These are phyloP conservation scores for Danio rerio DNA, from an alignment of 2,113 vertebrate species.

Conservation along the genomic window DNA sequence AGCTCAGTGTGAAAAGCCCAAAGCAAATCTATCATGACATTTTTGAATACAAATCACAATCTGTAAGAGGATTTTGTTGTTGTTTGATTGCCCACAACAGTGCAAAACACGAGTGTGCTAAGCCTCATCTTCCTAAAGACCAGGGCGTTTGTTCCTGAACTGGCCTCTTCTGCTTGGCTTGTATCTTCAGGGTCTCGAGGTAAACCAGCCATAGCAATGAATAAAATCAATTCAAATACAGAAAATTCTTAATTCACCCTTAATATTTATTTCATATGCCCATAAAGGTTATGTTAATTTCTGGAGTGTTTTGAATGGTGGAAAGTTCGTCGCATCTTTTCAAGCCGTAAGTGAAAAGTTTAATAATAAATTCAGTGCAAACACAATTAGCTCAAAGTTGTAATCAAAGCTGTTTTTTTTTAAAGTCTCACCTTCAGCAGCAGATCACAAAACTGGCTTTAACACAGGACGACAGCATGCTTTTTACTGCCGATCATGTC, in stretches of 20 bases:
- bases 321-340: conserved; percentile 70
- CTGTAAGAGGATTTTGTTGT: background rate
- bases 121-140: conserved; percentile 71
- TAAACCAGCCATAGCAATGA: conserved; percentile 46
- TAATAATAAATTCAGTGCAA: conserved; percentile 30
- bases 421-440: conserved; percentile 67
- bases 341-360: conserved; percentile 71
- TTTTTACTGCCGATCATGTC: conserved; percentile 65
- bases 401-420: conserved; percentile 4
- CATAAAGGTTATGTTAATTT: conserved; percentile 70
- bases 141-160: conserved; percentile 52
- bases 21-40: too few relatives aligned
- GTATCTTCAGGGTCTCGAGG: conserved; percentile 72
- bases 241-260: conserved; percentile 17
- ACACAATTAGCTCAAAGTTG: background rate
- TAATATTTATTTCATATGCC: too few relatives aligned
- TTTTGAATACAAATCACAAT: too few relatives aligned
- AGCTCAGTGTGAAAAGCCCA: too few relatives aligned
- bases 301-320: conserved; percentile 72
- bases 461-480: conserved; percentile 52
- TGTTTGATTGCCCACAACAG: conserved; percentile 47
- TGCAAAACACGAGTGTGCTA: conserved; percentile 66
- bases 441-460: conserved; percentile 71
- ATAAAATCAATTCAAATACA: background rate
- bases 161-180: conserved; percentile 63